Percentiles rank a stretch among this genome's conserved stretches.
These are phyloP conservation scores for Acromyrmex charruanus DNA, from an alignment of 1,140 invertebrate species.

Conservation along the genomic window DNA sequence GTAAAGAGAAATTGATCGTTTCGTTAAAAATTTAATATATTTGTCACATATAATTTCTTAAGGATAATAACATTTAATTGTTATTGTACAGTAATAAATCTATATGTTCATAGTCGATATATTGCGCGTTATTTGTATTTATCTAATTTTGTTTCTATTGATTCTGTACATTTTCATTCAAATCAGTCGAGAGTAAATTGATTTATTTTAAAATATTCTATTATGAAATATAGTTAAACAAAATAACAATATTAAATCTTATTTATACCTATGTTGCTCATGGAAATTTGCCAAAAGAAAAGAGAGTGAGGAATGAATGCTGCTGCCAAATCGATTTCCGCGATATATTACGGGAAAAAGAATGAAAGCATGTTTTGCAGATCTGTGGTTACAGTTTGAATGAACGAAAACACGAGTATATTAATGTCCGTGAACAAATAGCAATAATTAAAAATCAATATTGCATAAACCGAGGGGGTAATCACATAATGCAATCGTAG, in stretches of 20 bases:
- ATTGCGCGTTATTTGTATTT: background rate
- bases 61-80: background rate
- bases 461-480: background rate
- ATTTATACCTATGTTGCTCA: slow-evolving; percentile 59
- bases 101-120: no score
- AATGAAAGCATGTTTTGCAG: slow-evolving; percentile 61
- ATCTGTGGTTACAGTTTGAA: slow-evolving; percentile 58
- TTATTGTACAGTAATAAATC: background rate
- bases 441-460: slow-evolving; percentile 22
- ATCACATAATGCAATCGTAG: no score
- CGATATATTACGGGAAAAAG: slow-evolving; percentile 50
- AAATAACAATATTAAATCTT: slow-evolving; percentile 67
- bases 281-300: slow-evolving; percentile 65
- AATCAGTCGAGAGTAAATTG: slow-evolving; percentile 16
- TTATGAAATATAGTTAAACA: slow-evolving; percentile 66
- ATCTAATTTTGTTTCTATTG: background rate
- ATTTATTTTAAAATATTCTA: slow-evolving; percentile 49
- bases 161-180: background rate
- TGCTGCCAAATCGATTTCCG: slow-evolving; percentile 69
- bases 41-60: background rate
- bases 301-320: slow-evolving; percentile 11
- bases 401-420: slow-evolving; percentile 2
- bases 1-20: background rate
- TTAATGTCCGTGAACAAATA: background rate
- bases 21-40: background rate